phyloP scores from a whole-genome alignment of 2,113 vertebrate species.

The Xenus cinereus region DNA sequence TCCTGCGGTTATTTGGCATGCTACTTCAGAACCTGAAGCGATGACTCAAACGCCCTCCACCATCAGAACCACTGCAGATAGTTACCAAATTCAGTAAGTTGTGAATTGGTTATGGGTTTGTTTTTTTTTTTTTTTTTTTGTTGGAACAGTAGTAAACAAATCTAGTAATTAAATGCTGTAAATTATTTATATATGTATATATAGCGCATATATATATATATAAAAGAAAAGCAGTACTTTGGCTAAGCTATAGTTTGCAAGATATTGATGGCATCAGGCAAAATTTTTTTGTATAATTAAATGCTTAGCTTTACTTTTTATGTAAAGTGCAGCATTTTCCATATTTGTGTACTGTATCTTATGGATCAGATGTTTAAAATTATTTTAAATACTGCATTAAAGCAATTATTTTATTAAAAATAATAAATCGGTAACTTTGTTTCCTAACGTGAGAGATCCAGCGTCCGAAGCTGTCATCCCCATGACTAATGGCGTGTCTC shows the following conservation, averaged over 20 bases:
- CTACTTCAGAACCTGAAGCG: not conserved
- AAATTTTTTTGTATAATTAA: conserved; percentile 78
- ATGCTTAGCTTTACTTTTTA: conserved; percentile 81
- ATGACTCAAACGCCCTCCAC: not conserved
- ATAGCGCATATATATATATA: conserved; percentile 24
- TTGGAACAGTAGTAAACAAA: conserved; percentile 45
- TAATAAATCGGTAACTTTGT: conserved; percentile 4
- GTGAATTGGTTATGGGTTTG: not conserved
- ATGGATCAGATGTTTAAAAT: conserved; percentile 74
- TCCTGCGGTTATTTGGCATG: conserved; percentile 7
- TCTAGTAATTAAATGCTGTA: conserved; percentile 61
- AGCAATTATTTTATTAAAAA: conserved; percentile 82
- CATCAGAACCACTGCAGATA: not conserved
- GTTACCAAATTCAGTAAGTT: conserved; percentile 16
- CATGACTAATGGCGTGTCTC: not conserved
- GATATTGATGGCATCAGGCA: conserved; percentile 38
- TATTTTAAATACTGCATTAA: conserved; percentile 82
- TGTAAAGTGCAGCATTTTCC: conserved; percentile 76
- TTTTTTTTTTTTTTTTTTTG: not conserved
- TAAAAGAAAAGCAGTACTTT: conserved; percentile 61
- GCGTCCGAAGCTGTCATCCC: not conserved
- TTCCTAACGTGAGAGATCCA: not conserved
- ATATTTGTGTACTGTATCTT: conserved; percentile 74
- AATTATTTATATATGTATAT: conserved; percentile 68
- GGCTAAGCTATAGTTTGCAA: conserved; percentile 55